Evolutionary conservation across 2,113 vertebrate species (phyloP), one percentile per base, ranked within the genome.

Genomic region (Halichoerus grypus): DNA sequence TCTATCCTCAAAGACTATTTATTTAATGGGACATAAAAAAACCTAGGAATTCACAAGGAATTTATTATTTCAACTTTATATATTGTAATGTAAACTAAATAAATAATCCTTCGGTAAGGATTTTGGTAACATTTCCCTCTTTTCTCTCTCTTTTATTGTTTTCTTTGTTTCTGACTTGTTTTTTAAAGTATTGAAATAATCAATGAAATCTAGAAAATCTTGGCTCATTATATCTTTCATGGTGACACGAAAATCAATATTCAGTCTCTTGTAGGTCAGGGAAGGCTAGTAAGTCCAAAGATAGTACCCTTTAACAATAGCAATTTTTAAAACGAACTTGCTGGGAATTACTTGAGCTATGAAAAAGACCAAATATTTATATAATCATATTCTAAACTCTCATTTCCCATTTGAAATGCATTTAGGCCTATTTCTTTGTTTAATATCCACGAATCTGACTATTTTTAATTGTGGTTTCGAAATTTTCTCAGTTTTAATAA

Each of bases 61-160:
- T n/a, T 6, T 1, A 53, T 39, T 67, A 82, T 49, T 65, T 95
- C 15, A 84, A 46, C 39, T 36, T 92, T 82, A 39, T 1, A 16
- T 63, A 59, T 63, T 71, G 0, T 76, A 87, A 67, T 63, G 0
- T 33, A 55, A 12, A 88, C 31, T 53, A 67, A 46, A 33, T 88
- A 87, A 69, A 84, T 86, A 6, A 3, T 21, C 5, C 11, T 53
- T 46, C 46, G 46, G 46, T 46, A 46, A 46, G 46, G 46, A 46
- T 46, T 46, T 67, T 55, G 57, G 15, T 39, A 55, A 28, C 3
- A 2, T 63, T 31, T 88, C 5, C 49, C 74, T 57, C 19, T n/a
- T 74, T 3, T 36, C 3, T 13, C 24, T 19, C 7, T 57, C 3
- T 14, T 77, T 1, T 26, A 2, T 8, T 28, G 0, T 0, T 49